Conservation (phyloP, 2,113 vertebrate species). For the Gallinago jamesoni region DNA sequence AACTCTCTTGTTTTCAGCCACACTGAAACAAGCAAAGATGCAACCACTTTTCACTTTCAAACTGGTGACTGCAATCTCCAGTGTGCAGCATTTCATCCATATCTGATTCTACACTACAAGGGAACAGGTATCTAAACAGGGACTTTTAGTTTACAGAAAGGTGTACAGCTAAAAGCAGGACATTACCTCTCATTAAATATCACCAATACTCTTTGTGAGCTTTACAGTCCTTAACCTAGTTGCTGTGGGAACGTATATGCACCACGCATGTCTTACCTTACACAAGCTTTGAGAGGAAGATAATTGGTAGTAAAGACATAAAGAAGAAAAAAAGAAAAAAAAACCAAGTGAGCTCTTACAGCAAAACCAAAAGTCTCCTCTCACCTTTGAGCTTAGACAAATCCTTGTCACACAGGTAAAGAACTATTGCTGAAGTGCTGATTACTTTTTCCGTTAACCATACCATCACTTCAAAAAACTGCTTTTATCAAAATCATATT, state of each 20-base stretch:
- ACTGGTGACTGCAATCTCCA: neutral
- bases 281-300: neutral
- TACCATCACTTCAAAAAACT: neutral
- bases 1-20: neutral
- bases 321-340: neutral
- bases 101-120: neutral
- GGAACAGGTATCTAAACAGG: neutral
- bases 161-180: neutral
- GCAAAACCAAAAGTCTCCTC: neutral
- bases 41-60: neutral
- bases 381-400: neutral
- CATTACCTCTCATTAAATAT: neutral
- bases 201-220: neutral
- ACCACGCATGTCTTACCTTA: neutral
- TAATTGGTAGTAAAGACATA: neutral
- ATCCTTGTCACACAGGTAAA: neutral
- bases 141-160: neutral
- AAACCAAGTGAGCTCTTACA: rapidly evolving
- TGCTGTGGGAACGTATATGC: neutral
- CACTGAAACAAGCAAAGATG: neutral
- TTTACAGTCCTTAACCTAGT: neutral
- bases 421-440: neutral
- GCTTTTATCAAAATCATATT: neutral
- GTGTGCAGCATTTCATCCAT: neutral
- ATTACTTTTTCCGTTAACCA: neutral